These are phyloP conservation scores for Cacajao melanocephalus DNA, from an alignment of 2,797 vertebrate species.

Conservation along the genomic window DNA sequence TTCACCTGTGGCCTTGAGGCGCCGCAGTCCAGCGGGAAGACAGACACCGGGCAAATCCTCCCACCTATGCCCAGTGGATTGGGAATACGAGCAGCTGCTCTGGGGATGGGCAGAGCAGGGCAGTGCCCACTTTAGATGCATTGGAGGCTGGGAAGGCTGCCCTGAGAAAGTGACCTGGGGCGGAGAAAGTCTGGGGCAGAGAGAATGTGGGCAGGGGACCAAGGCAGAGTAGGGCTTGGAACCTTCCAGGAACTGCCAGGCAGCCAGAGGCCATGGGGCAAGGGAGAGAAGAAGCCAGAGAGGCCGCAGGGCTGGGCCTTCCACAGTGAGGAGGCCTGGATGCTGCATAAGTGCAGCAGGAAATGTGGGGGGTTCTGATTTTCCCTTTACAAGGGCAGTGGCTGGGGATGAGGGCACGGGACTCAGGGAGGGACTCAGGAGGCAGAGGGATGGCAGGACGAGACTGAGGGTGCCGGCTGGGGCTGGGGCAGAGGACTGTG, in stretches of 20 bases:
- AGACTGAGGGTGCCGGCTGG: background rate
- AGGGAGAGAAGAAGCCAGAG: background rate
- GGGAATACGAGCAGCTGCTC: background rate
- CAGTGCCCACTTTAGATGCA: fast-evolving
- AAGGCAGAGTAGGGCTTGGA: background rate
- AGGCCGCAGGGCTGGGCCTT: background rate
- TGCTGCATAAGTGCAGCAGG: fast-evolving
- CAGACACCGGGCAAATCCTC: background rate
- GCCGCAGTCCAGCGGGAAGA: background rate
- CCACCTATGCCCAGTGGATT: fast-evolving
- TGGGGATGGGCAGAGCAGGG: background rate
- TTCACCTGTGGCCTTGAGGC: background rate
- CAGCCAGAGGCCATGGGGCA: background rate
- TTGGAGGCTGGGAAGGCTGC: background rate
- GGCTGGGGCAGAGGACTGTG: background rate
- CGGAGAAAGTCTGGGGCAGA: too few relatives aligned
- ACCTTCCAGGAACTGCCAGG: background rate
- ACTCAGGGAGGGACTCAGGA: background rate
- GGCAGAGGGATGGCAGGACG: background rate
- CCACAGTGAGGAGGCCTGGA: background rate
- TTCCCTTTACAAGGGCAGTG: background rate
- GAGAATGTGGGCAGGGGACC: background rate
- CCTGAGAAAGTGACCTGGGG: background rate
- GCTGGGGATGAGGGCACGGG: background rate
- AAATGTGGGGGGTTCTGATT: background rate